Percentiles rank a stretch among this genome's conserved stretches.
phyloP scores from a whole-genome alignment of 2,888 invertebrate species.

The Nomada fucata region DNA sequence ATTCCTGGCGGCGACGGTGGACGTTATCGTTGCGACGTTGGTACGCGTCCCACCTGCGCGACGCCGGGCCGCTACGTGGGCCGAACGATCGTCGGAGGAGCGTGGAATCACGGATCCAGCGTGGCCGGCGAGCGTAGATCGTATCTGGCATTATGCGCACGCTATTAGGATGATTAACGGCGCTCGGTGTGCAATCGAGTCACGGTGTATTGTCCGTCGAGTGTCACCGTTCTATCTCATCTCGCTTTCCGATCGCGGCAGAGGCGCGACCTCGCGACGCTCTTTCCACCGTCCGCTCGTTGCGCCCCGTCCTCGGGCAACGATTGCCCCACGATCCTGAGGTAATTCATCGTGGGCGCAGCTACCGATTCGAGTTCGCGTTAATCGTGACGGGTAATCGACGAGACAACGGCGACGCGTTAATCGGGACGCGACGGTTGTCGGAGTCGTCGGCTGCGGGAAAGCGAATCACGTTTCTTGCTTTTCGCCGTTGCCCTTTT shows the following conservation, averaged over 20 bases:
- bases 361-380: neutral
- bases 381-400: neutral
- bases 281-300: neutral
- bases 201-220: slow-evolving; percentile 65
- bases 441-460: neutral
- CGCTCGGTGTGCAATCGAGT: slow-evolving; percentile 66
- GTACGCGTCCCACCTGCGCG: slow-evolving; percentile 27
- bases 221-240: slow-evolving; percentile 66
- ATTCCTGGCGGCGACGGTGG: slow-evolving; percentile 4
- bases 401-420: neutral
- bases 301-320: neutral
- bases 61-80: slow-evolving; percentile 45
- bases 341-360: slow-evolving; percentile 25
- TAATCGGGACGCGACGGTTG: neutral
- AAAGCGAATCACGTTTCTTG: slow-evolving; percentile 19
- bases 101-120: slow-evolving; percentile 56
- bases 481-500: neutral
- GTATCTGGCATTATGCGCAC: slow-evolving; percentile 69
- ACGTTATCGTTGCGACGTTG: slow-evolving; percentile 45
- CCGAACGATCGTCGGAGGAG: slow-evolving; percentile 49
- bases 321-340: neutral
- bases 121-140: slow-evolving; percentile 60
- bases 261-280: slow-evolving; percentile 35
- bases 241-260: slow-evolving; percentile 36
- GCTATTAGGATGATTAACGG: slow-evolving; percentile 73